These are phyloP conservation scores for Pandemis corylana DNA, from an alignment of 2,888 invertebrate species.

Conservation along the genomic window DNA sequence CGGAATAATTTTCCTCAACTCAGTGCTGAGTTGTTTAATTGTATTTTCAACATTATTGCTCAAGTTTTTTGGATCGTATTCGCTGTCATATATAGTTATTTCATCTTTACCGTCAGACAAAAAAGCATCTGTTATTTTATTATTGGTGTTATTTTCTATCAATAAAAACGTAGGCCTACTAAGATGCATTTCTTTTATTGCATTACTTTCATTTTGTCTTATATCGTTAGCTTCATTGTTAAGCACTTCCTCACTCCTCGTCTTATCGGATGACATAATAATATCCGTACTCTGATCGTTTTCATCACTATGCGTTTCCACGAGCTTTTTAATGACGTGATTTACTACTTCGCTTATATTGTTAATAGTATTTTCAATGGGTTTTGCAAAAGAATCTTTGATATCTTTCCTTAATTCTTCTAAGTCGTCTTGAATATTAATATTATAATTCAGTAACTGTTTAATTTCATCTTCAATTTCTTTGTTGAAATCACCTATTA, in stretches of 20 bases:
- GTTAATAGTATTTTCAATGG: constrained; percentile 80
- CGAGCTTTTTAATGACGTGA: constrained; percentile 80
- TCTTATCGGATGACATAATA: constrained; percentile 44
- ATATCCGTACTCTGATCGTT: constrained; percentile 54
- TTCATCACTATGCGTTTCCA: constrained; percentile 69
- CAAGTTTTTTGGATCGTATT: constrained; percentile 73
- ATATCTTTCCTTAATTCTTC: constrained; percentile 80
- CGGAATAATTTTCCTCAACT: constrained; percentile 79
- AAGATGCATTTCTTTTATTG: constrained; percentile 73
- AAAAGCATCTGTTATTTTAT: constrained; percentile 84
- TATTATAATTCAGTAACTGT: constrained; percentile 77
- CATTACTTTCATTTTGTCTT: constrained; percentile 73
- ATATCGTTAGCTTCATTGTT: constrained; percentile 60
- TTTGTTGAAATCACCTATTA: constrained; percentile 85
- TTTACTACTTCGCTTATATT: constrained; percentile 83
- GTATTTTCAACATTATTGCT: constrained; percentile 77
- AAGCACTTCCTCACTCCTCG: constrained; percentile 47
- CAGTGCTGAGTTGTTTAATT: constrained; percentile 78
- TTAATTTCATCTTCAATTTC: constrained; percentile 86
- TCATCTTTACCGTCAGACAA: constrained; percentile 85
- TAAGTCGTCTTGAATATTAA: constrained; percentile 78
- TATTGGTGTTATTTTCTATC: constrained; percentile 69
- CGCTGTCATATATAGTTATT: constrained; percentile 71
- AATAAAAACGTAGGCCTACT: constrained; percentile 79
- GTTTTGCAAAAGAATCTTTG: constrained; percentile 78